A percentile compares a stretch with the other conserved stretches of the same genome.
These are phyloP conservation scores for Sycophaga agraensis DNA, from an alignment of 1,140 invertebrate genomes.

Conservation along the genomic window DNA sequence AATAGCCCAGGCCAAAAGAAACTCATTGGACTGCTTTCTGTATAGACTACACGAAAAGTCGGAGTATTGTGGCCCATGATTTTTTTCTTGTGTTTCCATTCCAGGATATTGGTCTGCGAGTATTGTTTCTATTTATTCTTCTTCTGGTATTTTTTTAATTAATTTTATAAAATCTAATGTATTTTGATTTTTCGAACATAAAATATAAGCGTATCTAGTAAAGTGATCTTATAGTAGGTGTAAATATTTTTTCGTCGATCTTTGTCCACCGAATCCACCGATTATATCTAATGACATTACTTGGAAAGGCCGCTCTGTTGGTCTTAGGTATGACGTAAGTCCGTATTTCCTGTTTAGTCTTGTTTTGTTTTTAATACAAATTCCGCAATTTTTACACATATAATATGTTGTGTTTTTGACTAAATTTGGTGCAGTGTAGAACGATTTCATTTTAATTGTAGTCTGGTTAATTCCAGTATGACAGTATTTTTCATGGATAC, in stretches of 20 bases:
- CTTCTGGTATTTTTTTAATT: slow-evolving; percentile 10
- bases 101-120: slow-evolving; percentile 5
- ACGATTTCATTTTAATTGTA: slow-evolving; percentile 22
- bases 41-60: too few relatives aligned
- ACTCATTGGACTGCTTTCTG: too few relatives aligned
- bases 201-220: slow-evolving; percentile 4
- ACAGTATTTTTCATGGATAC: slow-evolving; percentile 4
- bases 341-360: slow-evolving; percentile 24
- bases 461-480: slow-evolving; percentile 20
- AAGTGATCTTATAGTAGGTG: slow-evolving; percentile 4
- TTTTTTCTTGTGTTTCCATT: too few relatives aligned
- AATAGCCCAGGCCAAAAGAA: too few relatives aligned
- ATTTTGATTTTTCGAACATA: slow-evolving; percentile 6
- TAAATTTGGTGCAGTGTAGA: slow-evolving; percentile 26
- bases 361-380: slow-evolving; percentile 34
- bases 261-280: slow-evolving; percentile 40
- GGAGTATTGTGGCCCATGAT: too few relatives aligned
- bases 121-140: slow-evolving; percentile 8
- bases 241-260: too few relatives aligned
- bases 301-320: slow-evolving; percentile 39
- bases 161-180: slow-evolving; percentile 5
- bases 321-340: slow-evolving; percentile 33
- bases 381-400: slow-evolving; percentile 20
- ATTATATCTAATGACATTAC: slow-evolving; percentile 47
- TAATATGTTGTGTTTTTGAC: slow-evolving; percentile 20